Evolutionary conservation across 1,140 invertebrate species (phyloP).

Genomic region (Thaumetopoea pityocampa): DNA sequence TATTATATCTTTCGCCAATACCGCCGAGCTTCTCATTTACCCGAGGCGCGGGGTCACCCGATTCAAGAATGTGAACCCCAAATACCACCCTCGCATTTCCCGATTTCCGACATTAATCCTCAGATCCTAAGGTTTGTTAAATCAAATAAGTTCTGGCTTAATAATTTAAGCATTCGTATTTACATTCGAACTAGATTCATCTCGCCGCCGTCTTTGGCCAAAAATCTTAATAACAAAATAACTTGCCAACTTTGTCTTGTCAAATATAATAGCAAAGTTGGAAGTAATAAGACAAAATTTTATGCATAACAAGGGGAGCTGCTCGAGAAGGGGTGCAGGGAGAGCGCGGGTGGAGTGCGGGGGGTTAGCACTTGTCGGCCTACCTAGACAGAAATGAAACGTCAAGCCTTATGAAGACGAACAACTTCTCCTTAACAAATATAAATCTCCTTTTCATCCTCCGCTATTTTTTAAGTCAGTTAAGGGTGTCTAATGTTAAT

Average conservation of each 20-base stretch:
- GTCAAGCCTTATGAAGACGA: constrained; percentile 67
- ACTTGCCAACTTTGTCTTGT: constrained; percentile 66
- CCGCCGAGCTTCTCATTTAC: too few relatives aligned
- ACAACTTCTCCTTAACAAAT: constrained; percentile 67
- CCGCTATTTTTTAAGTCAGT: constrained; percentile 44
- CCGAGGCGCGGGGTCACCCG: too few relatives aligned
- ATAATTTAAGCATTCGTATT: constrained; percentile 65
- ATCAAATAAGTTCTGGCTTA: constrained; percentile 68
- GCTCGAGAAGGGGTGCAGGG: constrained; percentile 24
- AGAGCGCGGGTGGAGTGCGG: constrained; percentile 16
- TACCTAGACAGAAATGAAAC: constrained; percentile 68
- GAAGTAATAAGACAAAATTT: constrained; percentile 74
- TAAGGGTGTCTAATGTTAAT: constrained; percentile 55
- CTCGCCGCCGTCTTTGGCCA: constrained; percentile 41
- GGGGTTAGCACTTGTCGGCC: constrained; percentile 56
- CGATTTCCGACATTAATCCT: constrained; percentile 59
- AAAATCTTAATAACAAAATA: constrained; percentile 75
- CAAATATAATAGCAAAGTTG: constrained; percentile 72
- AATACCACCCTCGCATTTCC: constrained; percentile 28
- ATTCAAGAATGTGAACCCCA: constrained; percentile 42
- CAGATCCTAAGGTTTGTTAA: constrained; percentile 59
- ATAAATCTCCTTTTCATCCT: constrained; percentile 64
- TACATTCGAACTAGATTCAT: constrained; percentile 62
- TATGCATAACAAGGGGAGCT: constrained; percentile 69
- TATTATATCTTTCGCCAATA: too few relatives aligned